Evolutionary conservation across 2,797 vertebrate species (phyloP).

Genomic region (Odontamblyopus lacepedii): DNA sequence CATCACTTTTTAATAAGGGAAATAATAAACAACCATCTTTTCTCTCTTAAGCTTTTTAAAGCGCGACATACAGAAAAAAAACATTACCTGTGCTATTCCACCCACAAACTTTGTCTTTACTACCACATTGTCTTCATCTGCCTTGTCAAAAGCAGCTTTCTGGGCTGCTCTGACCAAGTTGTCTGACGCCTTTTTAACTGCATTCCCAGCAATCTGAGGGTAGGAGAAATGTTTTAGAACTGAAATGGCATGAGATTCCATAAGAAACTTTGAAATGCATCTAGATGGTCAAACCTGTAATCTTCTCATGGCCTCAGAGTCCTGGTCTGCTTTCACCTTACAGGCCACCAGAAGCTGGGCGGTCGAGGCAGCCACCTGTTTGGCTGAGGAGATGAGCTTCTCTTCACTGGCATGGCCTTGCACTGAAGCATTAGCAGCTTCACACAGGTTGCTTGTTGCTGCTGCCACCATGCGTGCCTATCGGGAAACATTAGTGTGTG

Average conservation of each 20-base stretch:
- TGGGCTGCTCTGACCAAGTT: conserved; percentile 95
- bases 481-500: neutral
- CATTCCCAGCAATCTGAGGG: conserved; percentile 90
- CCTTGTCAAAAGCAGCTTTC: conserved; percentile 96
- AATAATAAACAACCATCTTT: neutral
- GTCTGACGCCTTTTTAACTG: conserved; percentile 97
- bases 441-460: conserved; percentile 95
- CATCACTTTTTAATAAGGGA: neutral
- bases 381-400: conserved; percentile 98
- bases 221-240: neutral
- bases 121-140: conserved; percentile 91
- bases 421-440: conserved; percentile 95
- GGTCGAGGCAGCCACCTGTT: conserved; percentile 96
- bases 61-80: neutral
- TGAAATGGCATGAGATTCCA: neutral
- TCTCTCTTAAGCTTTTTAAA: neutral
- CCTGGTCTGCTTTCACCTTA: conserved; percentile 96
- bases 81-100: conserved; percentile 95
- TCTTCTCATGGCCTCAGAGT: conserved; percentile 96
- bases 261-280: neutral
- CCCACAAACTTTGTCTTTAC: conserved; percentile 99
- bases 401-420: conserved; percentile 98
- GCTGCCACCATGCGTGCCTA: conserved; percentile 97
- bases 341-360: conserved; percentile 97
- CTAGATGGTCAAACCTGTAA: conserved; percentile 83